Percentiles rank a stretch among this genome's conserved stretches.
Evolutionary conservation across 2,113 vertebrate species (phyloP).

Genomic region (Myotis lucifugus): DNA sequence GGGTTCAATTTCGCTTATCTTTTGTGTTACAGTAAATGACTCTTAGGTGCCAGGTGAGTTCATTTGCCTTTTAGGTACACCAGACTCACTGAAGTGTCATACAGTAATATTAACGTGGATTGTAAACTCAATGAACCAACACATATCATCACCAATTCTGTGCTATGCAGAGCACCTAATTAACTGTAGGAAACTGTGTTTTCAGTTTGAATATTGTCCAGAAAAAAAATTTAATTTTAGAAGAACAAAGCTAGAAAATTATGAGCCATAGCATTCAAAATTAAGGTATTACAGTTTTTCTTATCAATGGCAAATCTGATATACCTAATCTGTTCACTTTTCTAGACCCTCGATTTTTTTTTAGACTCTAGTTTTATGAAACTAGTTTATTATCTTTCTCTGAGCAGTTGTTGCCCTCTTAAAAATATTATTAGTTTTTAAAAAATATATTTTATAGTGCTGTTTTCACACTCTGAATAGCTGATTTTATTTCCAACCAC

Average conservation of each 20-base stretch:
- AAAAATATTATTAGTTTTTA: background rate
- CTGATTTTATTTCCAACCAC: background rate
- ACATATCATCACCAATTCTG: background rate
- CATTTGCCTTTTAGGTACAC: background rate
- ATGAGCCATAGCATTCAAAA: background rate
- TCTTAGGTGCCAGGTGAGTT: background rate
- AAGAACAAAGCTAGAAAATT: background rate
- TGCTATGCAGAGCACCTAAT: background rate
- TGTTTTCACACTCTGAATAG: background rate
- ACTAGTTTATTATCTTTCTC: background rate
- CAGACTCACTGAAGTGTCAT: background rate
- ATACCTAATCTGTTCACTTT: background rate
- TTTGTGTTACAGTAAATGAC: background rate
- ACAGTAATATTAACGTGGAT: slow-evolving; percentile 16
- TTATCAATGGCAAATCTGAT: background rate
- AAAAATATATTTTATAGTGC: background rate
- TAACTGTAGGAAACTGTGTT: background rate
- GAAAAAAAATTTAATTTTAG: background rate
- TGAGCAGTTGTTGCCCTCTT: background rate
- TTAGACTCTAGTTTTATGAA: background rate
- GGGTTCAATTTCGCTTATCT: background rate
- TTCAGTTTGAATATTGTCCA: background rate
- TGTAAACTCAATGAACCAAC: slow-evolving; percentile 26
- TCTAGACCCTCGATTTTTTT: background rate
- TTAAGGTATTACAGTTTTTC: background rate